A percentile compares a stretch with the other conserved stretches of the same genome.
Conservation (phyloP, 2,888 invertebrate genomes). For the Ferdinandea cuprea region DNA sequence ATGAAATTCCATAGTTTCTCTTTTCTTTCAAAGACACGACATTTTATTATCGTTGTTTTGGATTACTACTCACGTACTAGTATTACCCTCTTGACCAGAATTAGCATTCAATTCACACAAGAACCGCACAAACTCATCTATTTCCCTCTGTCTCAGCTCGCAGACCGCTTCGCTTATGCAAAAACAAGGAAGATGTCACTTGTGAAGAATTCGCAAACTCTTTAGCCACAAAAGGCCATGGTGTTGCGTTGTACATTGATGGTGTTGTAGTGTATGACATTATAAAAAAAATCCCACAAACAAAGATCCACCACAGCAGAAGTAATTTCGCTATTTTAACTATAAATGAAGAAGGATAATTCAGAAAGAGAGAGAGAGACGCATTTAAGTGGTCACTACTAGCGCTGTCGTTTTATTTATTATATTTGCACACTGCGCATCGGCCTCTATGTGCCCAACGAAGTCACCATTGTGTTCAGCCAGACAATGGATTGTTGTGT, state of each 20-base stretch:
- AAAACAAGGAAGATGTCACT: slow-evolving; percentile 56
- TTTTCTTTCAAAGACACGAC: neutral
- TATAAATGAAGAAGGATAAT: slow-evolving; percentile 29
- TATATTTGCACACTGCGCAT: slow-evolving; percentile 58
- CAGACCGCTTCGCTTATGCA: neutral
- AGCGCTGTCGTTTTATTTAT: slow-evolving; percentile 34
- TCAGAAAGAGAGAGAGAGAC: slow-evolving; percentile 29
- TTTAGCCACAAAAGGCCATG: slow-evolving; percentile 9
- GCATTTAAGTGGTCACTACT: slow-evolving; percentile 57
- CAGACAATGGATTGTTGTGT: slow-evolving; percentile 46
- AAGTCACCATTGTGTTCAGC: slow-evolving; percentile 22
- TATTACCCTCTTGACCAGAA: neutral
- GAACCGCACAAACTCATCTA: slow-evolving; percentile 29
- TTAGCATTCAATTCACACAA: slow-evolving; percentile 49
- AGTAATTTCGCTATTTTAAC: slow-evolving; percentile 42
- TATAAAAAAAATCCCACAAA: slow-evolving; percentile 19
- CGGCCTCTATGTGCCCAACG: slow-evolving; percentile 15
- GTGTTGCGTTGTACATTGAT: neutral
- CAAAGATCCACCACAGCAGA: no score
- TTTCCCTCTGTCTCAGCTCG: slow-evolving; percentile 4
- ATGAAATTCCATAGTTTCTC: neutral
- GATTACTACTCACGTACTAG: slow-evolving; percentile 15
- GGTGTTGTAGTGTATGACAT: neutral
- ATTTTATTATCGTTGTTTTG: neutral
- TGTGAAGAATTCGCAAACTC: slow-evolving; percentile 46